Base-by-base conservation (phyloP, 2,888 invertebrate species). In the Eristalis intricaria region DNA sequence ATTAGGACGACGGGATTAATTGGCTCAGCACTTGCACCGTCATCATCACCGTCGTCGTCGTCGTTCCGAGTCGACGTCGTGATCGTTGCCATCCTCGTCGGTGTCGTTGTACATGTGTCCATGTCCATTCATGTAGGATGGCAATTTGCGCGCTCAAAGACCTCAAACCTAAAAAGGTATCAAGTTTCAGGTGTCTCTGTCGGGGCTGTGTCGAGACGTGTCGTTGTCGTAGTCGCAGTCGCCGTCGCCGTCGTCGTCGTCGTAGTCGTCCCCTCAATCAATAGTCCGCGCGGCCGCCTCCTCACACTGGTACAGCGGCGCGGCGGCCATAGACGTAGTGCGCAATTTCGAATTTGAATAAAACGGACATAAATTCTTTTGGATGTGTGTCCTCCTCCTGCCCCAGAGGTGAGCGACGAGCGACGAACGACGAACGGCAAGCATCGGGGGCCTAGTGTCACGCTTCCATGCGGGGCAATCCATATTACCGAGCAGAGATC, bases 1-100 rank as follows among this genome's bases (percentile, higher is more conserved):
- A 86, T 86, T 86, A 86, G 86, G 86, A 86, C 75, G 78, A 70
- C 86, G 65, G 86, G 82, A 86, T 86, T 86, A 86, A 86, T 86
- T 86, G 86, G 86, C 86, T 86, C 86, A 75, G 82, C 82, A 86
- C 82, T 86, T 86, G 82, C 86, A 86, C 78, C 86, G 75, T 78
- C 85, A 81, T 85, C 84, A 77, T 79, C 84, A 66, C 22, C 84
- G 35, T 64, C 43, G 60, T 65, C 22, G 43, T 56, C 50, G 69
- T 38, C 58, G n/a, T 15, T 56, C 29, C 43, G 38, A 22, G 63
- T 56, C 50, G 50, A 61, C 63, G 22, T 56, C 60, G 65, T 61
- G 64, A 66, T 63, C 69, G 76, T 69, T 29, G 64, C 22, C 69
- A 40, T 65, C 50, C 63, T 29, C 71, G 40, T 32, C 32, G 32